Conservation (phyloP, 2,113 vertebrate species). For the Strix uralensis region DNA sequence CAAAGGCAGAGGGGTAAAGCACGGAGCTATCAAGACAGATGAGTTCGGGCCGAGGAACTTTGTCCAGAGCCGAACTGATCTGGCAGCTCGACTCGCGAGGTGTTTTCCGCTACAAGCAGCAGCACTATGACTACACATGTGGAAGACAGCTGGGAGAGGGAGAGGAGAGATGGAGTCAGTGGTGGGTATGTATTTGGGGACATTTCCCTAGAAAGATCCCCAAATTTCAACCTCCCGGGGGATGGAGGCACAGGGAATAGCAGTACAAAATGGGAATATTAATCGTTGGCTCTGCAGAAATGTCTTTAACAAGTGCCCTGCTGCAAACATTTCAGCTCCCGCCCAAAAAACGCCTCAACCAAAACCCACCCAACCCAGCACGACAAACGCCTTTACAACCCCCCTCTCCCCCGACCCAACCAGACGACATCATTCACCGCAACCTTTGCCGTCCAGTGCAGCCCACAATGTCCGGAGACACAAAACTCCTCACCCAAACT, state of each 20-base stretch:
- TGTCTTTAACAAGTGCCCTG: background rate
- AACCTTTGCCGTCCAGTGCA: background rate
- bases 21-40: conserved; percentile 24
- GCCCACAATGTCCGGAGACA: background rate
- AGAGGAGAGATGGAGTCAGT: background rate
- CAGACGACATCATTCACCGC: background rate
- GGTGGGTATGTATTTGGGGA: background rate
- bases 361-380: background rate
- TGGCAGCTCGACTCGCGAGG: background rate
- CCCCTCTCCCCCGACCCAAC: background rate
- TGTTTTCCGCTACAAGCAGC: background rate
- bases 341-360: background rate
- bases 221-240: background rate
- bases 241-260: background rate
- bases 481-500: background rate
- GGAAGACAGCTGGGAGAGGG: background rate
- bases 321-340: background rate
- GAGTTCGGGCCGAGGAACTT: conserved; percentile 22
- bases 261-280: accelerated
- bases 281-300: background rate
- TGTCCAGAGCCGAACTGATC: conserved; percentile 38
- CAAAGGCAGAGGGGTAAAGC: conserved; percentile 23
- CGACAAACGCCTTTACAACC: accelerated
- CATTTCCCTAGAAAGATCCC: background rate
- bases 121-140: background rate